Percentiles rank a stretch among this genome's conserved stretches.
Conservation (phyloP, 2,113 vertebrate genomes). For the Gobius niger region DNA sequence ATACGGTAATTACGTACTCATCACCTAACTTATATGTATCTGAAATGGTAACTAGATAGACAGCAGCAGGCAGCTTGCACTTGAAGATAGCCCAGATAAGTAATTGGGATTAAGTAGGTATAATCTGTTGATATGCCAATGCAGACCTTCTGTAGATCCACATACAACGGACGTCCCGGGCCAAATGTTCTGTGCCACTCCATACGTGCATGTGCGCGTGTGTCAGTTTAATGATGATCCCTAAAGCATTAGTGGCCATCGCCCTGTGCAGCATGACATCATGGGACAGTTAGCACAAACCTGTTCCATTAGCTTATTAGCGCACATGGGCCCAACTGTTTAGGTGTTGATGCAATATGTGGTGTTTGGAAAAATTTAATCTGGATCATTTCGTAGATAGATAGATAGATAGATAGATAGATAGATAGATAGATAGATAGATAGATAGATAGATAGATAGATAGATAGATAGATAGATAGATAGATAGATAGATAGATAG, state of each 20-base stretch:
- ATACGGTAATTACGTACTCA: background rate
- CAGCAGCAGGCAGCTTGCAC: slow-evolving; percentile 39
- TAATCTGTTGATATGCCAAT: slow-evolving; percentile 70
- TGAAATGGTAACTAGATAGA: slow-evolving; percentile 9
- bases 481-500: too few relatives aligned
- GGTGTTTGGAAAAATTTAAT: too few relatives aligned
- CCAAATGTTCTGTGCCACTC: slow-evolving; percentile 30
- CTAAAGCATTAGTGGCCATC: slow-evolving; percentile 34
- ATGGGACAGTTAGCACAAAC: slow-evolving; percentile 2
- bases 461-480: too few relatives aligned
- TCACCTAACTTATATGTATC: slow-evolving; percentile 15
- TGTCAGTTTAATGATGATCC: slow-evolving; percentile 43
- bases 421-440: too few relatives aligned
- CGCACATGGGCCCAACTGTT: background rate
- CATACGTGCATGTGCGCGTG: slow-evolving; percentile 10
- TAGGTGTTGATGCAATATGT: too few relatives aligned
- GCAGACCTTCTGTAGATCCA: slow-evolving; percentile 52
- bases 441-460: too few relatives aligned
- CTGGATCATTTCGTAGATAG: too few relatives aligned
- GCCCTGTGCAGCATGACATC: slow-evolving; percentile 36
- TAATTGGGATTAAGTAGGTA: slow-evolving; percentile 78
- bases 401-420: too few relatives aligned
- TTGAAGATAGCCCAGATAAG: slow-evolving; percentile 62
- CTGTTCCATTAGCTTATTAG: background rate
- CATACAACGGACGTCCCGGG: slow-evolving; percentile 27